Percentiles rank a stretch among this genome's conserved stretches.
phyloP scores from a whole-genome alignment of 2,113 vertebrate genomes.

The Chionomys nivalis region DNA sequence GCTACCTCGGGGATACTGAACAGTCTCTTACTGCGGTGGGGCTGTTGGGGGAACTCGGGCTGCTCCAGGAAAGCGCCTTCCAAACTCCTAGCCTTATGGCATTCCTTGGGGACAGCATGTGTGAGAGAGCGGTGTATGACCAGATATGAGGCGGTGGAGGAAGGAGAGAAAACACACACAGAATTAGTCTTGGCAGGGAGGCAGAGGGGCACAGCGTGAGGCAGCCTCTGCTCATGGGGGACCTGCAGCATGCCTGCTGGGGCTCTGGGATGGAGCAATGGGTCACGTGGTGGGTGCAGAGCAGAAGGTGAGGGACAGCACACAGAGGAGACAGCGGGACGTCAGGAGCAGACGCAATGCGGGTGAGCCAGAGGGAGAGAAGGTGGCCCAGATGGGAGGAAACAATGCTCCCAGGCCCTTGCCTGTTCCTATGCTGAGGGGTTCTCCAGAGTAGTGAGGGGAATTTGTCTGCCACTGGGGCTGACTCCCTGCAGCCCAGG shows the following conservation, averaged over 20 bases:
- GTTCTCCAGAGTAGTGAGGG: not conserved
- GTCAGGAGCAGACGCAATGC: not conserved
- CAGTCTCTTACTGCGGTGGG: constrained; percentile 92
- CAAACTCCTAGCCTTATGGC: constrained; percentile 88
- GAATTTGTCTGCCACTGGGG: not conserved
- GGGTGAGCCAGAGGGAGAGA: not conserved
- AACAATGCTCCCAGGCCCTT: not conserved
- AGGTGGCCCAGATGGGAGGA: not conserved
- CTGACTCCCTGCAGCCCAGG: not conserved
- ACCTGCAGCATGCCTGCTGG: constrained; percentile 87
- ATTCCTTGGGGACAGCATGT: constrained; percentile 90
- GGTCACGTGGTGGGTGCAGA: constrained; percentile 59
- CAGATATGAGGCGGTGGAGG: constrained; percentile 86
- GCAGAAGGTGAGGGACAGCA: constrained; percentile 53
- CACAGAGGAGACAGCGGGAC: constrained; percentile 56
- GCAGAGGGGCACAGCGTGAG: constrained; percentile 86
- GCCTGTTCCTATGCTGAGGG: not conserved
- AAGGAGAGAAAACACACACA: constrained; percentile 95
- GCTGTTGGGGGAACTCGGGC: constrained; percentile 91
- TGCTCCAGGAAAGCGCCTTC: constrained; percentile 91
- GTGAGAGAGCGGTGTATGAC: constrained; percentile 85
- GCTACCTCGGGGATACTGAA: constrained; percentile 99
- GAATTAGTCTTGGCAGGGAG: constrained; percentile 96
- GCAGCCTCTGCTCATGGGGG: constrained; percentile 90
- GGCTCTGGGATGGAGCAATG: constrained; percentile 85